Base-by-base conservation (phyloP, 1,140 invertebrate species). In the Metaphire vulgaris region DNA sequence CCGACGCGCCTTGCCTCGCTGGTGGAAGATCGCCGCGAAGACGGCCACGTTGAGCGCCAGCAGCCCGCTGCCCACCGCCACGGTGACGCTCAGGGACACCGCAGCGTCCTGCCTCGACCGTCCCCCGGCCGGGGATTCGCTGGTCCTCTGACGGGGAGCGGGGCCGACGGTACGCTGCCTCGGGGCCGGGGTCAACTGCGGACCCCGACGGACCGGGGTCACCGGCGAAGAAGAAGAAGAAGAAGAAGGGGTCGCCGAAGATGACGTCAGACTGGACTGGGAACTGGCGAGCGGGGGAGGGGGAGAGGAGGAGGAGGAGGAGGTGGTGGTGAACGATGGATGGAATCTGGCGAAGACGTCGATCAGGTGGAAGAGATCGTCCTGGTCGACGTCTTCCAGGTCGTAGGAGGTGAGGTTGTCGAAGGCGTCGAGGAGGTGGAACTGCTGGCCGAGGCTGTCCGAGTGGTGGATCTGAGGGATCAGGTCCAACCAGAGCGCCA, bases 401-500 rank as follows among this genome's bases (percentile, higher is more conserved):
- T 83, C 83, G 73, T 83, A 84, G 0, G 81, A 80, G 16, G 80
- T 78, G 71, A 74, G 74, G 76, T 84, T 82, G 75, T 82, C 80
- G 56, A 83, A 85, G 77, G 93, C 90, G 41, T 92, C 90, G 0
- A 97, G 88, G 75, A 94, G 90, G 86, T 97, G 94, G 86, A 95
- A 93, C 0, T 92, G 91, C 56, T 90, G 89, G 2, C 92, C 92
- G 28, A 94, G 92, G 82, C 93, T 93, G 71, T 77, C 80, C 32
- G 92, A 92, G 66, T 92, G 90, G 82, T 98, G 95, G 26, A 99
- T 89, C 83, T 96, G 94, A 1, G 96, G 96, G 65, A 99, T 93
- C 30, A 98, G 88, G 81, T 96, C 94, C 34, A 96, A 85, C 97
- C 97, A 99, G 85, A 98, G 96, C 0, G 95, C 96, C 26, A 98